Evolutionary conservation across 2,888 invertebrate genomes (phyloP).

Genomic region (Mythimna pallens): DNA sequence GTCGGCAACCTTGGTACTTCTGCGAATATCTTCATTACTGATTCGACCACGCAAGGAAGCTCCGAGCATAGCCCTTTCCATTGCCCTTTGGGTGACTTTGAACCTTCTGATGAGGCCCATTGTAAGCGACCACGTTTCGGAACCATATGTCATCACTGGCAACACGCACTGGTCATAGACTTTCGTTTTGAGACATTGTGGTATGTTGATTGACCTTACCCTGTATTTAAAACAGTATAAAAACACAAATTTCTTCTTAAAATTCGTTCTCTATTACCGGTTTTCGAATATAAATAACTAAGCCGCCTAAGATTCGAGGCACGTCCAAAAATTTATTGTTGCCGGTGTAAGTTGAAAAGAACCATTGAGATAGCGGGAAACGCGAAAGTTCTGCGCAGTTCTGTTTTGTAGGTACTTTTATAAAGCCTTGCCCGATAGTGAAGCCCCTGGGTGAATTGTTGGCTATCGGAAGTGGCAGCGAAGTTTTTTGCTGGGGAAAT

Average conservation of each 20-base stretch:
- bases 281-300: conserved; percentile 58
- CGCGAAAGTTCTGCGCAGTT: conserved; percentile 54
- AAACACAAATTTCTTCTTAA: conserved; percentile 26
- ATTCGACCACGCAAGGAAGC: too few relatives aligned
- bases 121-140: too few relatives aligned
- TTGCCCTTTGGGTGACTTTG: too few relatives aligned
- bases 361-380: conserved; percentile 57
- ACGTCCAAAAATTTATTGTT: conserved; percentile 70
- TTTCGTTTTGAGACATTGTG: too few relatives aligned
- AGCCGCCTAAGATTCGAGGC: conserved; percentile 58
- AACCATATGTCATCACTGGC: too few relatives aligned
- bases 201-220: neutral
- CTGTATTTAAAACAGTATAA: conserved; percentile 16
- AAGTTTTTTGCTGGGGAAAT: neutral
- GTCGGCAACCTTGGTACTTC: too few relatives aligned
- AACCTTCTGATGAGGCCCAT: too few relatives aligned
- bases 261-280: conserved; percentile 39
- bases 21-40: too few relatives aligned
- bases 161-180: too few relatives aligned
- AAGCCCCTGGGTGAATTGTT: conserved; percentile 13
- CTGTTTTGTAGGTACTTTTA: conserved; percentile 46
- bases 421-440: conserved; percentile 28
- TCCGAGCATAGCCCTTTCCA: too few relatives aligned
- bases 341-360: conserved; percentile 65
- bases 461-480: neutral